Evolutionary conservation across 1,140 invertebrate species (phyloP), one percentile per base, ranked within the genome.

Genomic region (Hypsibius dujardini): DNA sequence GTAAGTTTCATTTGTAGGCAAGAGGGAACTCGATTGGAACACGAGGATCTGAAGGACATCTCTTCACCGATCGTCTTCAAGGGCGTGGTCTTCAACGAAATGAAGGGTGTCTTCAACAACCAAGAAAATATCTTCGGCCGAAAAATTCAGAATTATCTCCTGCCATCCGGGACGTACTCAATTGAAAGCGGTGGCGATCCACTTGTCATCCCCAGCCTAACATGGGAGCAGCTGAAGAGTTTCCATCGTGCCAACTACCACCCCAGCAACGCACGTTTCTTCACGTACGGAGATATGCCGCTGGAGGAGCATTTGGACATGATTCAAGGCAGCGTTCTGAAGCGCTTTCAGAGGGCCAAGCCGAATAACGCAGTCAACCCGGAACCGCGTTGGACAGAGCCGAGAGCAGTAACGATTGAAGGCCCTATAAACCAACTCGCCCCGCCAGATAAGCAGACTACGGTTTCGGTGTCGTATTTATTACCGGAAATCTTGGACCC

Each of bases 71-170:
- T 94, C 60, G 82, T 86, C 1, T 88, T 95, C 67, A 95, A 95
- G 82, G 93, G 92, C 14, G 90, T 97, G 7, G 93, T 96, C 1
- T 95, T 90, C 76, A 97, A 96, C 82, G 93, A 97, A 82, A 96
- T 97, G 92, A 97, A 97, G 80, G 93, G 93, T 2, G 90, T 88
- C 1, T 95, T 94, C 79, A 79, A 90, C 2, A 89, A 92, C 77
- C 89, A 91, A 72, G 85, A 88, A 62, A 84, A 85, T n/a, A 80
- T 92, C 46, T 90, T 92, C 77, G 82, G 81, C 2, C 86, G 90
- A 76, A 84, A 86, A 72, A 79, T 94, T 3, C 81, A 91, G 70
- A 94, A 93, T 77, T 83, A 82, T 1, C 76, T 88, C 42, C 78
- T 95, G 71, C 92, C 92, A 0, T 85, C 86, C 79, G 88, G 92